These are phyloP conservation scores for Pelusios castaneus DNA, from an alignment of 2,113 vertebrate species.

Conservation along the genomic window DNA sequence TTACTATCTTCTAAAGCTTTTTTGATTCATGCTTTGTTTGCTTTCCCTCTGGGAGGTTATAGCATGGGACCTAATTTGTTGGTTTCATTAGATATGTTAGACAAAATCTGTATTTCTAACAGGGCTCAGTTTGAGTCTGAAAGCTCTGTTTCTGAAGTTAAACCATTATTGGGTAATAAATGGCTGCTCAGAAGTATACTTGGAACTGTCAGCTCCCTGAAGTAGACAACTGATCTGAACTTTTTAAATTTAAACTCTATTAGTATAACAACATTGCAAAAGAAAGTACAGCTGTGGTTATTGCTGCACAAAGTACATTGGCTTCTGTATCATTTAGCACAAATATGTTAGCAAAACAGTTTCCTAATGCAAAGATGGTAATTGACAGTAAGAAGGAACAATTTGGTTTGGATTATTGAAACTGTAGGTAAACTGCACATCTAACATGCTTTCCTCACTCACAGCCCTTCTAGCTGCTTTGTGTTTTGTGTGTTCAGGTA, in stretches of 20 bases:
- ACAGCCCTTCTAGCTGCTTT: neutral
- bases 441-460: neutral
- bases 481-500: neutral
- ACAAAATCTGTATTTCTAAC: constrained; percentile 80
- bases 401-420: constrained; percentile 6
- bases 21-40: constrained; percentile 83
- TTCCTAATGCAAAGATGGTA: constrained; percentile 1
- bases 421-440: neutral
- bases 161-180: constrained; percentile 72
- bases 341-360: neutral
- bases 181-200: constrained; percentile 64
- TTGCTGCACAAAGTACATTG: neutral
- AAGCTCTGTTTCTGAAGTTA: constrained; percentile 76
- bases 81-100: constrained; percentile 81
- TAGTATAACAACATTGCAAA: constrained; percentile 55
- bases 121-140: constrained; percentile 73
- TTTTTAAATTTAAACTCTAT: constrained; percentile 67
- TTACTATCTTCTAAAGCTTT: constrained; percentile 78
- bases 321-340: neutral
- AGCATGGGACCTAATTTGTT: constrained; percentile 82
- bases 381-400: constrained; percentile 1
- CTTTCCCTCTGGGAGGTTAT: constrained; percentile 81
- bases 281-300: constrained; percentile 48
- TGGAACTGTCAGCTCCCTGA: constrained; percentile 70
- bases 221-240: constrained; percentile 66